These are phyloP conservation scores for Urosaurus nigricauda DNA, from an alignment of 2,797 vertebrate species.

Conservation along the genomic window DNA sequence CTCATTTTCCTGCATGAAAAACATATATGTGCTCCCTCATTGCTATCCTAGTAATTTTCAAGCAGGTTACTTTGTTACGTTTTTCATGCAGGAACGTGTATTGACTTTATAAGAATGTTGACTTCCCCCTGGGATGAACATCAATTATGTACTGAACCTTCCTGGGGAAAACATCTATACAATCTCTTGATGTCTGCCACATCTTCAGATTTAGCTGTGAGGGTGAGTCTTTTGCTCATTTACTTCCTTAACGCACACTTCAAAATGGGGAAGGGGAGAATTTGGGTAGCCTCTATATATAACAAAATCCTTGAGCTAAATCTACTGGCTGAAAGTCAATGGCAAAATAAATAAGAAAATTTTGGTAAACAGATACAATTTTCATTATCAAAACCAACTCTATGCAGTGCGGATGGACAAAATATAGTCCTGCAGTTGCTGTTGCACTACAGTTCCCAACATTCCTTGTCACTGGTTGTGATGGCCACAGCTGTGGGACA, in stretches of 20 bases:
- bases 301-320: background rate
- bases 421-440: too few relatives aligned
- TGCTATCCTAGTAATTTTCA: slow-evolving; percentile 36
- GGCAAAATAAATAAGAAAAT: background rate
- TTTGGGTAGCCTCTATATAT: background rate
- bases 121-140: slow-evolving; percentile 33
- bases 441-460: too few relatives aligned
- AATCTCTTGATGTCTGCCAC: slow-evolving; percentile 41
- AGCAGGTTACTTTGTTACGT: slow-evolving; percentile 45
- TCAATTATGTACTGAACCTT: slow-evolving; percentile 47
- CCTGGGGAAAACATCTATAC: slow-evolving; percentile 43
- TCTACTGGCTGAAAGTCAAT: background rate
- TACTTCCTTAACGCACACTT: slow-evolving; percentile 25
- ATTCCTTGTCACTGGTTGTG: too few relatives aligned
- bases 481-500: too few relatives aligned
- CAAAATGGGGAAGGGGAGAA: background rate
- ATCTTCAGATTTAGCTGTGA: slow-evolving; percentile 40
- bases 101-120: slow-evolving; percentile 44
- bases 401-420: background rate
- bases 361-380: background rate
- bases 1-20: slow-evolving; percentile 43
- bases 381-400: background rate
- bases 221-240: slow-evolving; percentile 40
- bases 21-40: slow-evolving; percentile 7
- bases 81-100: slow-evolving; percentile 45